Evolutionary conservation across 2,888 invertebrate genomes (phyloP), one percentile per base, ranked within the genome.

Genomic region (Hymenopus coronatus): DNA sequence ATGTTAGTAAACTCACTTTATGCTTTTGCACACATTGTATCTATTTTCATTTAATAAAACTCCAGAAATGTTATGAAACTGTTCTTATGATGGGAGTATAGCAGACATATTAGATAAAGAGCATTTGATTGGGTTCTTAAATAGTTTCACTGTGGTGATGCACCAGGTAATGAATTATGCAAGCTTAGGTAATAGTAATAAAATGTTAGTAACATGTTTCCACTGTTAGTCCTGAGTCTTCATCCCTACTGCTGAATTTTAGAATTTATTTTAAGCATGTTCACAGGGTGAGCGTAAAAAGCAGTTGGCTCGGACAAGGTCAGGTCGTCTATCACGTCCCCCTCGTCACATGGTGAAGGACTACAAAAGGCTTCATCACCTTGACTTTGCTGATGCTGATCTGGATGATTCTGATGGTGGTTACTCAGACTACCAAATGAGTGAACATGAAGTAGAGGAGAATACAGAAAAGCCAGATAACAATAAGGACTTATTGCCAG

Each of bases 271-370:
- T 70, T 70, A 70, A 70, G 54, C 20, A 70, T 70, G 54, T 70
- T 70, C 54, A 15, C 89, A 93, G 93, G 94, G 94, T 90, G 94
- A 95, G 70, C 92, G 93, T 8, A 93, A 93, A 91, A 94, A 94
- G 89, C 92, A 92, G 83, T 89, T 93, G 40, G 94, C 94, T 1
- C 93, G 95, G 88, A 95, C 95, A 27, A 92, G 95, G 89, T 95
- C 94, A 20, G 94, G 94, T 0, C 93, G 95, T 86, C 93, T 95
- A 46, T 95, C 95, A 1, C 94, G 95, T 88, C 95, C 95, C 0
- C 95, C 95, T 0, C 93, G 94, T 83, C 95, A 95, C 91, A 95
- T 95, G 94, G 94, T 95, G 28, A 94, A 94, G 90, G 95, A 95
- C 92, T 95, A 95, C 91, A 95, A 95, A 91, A 94, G 94, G 89